A percentile compares a stretch with the other conserved stretches of the same genome.
These are phyloP conservation scores for Spodoptera picta DNA, from an alignment of 2,888 invertebrate species.

Conservation along the genomic window DNA sequence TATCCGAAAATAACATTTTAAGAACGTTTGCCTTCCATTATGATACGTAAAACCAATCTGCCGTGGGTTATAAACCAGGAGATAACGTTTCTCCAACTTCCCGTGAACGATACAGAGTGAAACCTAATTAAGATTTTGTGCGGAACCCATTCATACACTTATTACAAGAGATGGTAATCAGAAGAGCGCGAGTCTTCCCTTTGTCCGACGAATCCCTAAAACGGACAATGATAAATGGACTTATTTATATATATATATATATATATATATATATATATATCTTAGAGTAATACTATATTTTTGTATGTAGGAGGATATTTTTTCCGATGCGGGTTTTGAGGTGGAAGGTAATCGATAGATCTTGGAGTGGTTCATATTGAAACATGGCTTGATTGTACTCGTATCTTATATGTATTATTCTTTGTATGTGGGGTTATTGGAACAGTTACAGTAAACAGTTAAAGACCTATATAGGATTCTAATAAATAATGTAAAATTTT, in stretches of 20 bases:
- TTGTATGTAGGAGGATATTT: slow-evolving; percentile 17
- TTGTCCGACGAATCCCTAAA: slow-evolving; percentile 66
- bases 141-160: slow-evolving; percentile 66
- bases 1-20: not conserved
- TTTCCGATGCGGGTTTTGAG: slow-evolving; percentile 4
- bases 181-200: slow-evolving; percentile 61
- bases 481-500: too few relatives aligned
- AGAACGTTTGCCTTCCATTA: not conserved
- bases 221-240: slow-evolving; percentile 68
- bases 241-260: slow-evolving; percentile 64
- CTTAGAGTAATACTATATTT: slow-evolving; percentile 39
- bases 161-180: slow-evolving; percentile 75
- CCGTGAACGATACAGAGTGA: slow-evolving; percentile 44
- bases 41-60: slow-evolving; percentile 24
- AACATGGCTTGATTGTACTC: too few relatives aligned
- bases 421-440: too few relatives aligned
- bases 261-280: slow-evolving; percentile 62
- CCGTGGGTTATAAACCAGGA: slow-evolving; percentile 9
- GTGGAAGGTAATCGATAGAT: slow-evolving; percentile 32
- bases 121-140: slow-evolving; percentile 72
- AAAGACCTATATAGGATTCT: too few relatives aligned
- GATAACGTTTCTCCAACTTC: slow-evolving; percentile 54
- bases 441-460: too few relatives aligned
- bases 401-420: too few relatives aligned
- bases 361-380: slow-evolving; percentile 4